A percentile compares a stretch with the other conserved stretches of the same genome.
These are phyloP conservation scores for Coendou prehensilis DNA, from an alignment of 2,797 vertebrate species.

Conservation along the genomic window DNA sequence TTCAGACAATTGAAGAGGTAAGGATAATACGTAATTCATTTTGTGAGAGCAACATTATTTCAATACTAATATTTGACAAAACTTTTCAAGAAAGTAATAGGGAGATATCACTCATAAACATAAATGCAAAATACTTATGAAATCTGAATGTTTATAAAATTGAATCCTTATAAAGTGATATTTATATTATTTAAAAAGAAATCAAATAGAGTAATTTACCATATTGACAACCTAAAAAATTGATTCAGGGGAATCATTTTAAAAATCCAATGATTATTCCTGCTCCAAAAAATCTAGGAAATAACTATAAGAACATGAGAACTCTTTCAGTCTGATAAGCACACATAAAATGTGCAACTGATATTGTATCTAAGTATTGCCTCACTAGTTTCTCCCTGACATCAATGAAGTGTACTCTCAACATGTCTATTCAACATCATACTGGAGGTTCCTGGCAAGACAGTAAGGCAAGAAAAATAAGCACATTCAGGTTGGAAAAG, in stretches of 20 bases:
- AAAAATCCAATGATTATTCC: background rate
- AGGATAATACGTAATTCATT: background rate
- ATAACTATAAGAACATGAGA: background rate
- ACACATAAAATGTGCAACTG: background rate
- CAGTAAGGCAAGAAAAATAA: background rate
- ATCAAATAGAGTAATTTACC: background rate
- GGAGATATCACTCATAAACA: background rate
- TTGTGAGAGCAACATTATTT: background rate
- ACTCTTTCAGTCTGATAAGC: background rate
- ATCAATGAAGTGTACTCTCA: too few relatives aligned
- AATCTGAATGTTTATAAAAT: background rate
- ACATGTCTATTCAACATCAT: background rate
- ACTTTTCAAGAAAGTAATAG: background rate
- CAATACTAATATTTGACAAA: background rate
- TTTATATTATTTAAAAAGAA: background rate
- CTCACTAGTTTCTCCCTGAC: background rate
- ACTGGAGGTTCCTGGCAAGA: background rate
- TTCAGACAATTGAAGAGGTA: background rate
- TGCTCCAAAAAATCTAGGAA: too few relatives aligned
- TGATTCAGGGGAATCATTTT: background rate
- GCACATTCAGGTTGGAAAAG: background rate
- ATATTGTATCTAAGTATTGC: background rate
- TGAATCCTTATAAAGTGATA: background rate
- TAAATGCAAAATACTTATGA: background rate
- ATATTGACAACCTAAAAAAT: background rate